phyloP scores from a whole-genome alignment of 2,113 vertebrate species.

The Lophochroa leadbeateri region DNA sequence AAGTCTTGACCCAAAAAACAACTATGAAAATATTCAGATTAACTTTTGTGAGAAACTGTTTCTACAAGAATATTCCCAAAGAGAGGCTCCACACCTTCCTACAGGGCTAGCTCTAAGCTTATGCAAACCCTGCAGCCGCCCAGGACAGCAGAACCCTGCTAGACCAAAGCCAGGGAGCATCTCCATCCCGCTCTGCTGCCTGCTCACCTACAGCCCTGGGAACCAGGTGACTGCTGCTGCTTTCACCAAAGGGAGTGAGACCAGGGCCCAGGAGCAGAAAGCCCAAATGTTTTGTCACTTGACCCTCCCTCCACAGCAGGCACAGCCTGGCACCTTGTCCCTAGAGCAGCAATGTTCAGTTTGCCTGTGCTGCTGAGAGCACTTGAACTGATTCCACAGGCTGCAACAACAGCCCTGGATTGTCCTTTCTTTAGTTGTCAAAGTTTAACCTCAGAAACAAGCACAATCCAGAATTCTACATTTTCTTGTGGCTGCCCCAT shows the following conservation, averaged over 20 bases:
- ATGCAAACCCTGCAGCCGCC: neutral
- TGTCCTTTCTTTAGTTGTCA: neutral
- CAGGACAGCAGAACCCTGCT: neutral
- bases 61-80: neutral
- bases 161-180: neutral
- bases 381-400: neutral
- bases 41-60: neutral
- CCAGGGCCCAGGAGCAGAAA: neutral
- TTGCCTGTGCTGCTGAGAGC: neutral
- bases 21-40: neutral
- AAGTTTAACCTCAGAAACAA: neutral
- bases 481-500: neutral
- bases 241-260: neutral
- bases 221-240: neutral
- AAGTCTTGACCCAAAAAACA: neutral
- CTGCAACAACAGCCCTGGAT: neutral
- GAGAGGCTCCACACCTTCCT: neutral
- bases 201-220: neutral
- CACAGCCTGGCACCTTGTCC: neutral
- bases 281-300: neutral
- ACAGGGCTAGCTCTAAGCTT: neutral
- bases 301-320: accelerated
- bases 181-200: accelerated
- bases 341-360: neutral
- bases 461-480: neutral